Evolutionary conservation across 2,797 vertebrate species (phyloP).

Genomic region (Mus spretus): DNA sequence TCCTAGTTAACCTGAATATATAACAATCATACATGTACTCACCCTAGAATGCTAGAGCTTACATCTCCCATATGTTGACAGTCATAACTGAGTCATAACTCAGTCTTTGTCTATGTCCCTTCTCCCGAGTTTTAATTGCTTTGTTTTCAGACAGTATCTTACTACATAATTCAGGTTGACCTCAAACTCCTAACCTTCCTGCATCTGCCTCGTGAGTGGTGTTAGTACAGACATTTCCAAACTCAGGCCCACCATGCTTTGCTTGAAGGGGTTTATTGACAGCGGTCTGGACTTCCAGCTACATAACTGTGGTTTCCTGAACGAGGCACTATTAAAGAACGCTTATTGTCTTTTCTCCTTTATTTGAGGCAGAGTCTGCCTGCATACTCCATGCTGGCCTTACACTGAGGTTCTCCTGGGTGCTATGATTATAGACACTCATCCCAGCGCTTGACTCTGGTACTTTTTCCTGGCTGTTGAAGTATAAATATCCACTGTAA

Average conservation of each 20-base stretch:
- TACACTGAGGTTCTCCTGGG: background rate
- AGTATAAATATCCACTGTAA: background rate
- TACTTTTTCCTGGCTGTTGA: conserved; percentile 10
- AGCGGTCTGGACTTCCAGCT: background rate
- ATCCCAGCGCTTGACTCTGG: background rate
- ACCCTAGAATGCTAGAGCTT: background rate
- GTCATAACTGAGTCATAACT: background rate
- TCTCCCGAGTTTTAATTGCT: background rate
- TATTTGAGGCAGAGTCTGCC: background rate
- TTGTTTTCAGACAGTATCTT: background rate
- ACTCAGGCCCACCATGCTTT: background rate
- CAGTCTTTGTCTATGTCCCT: background rate
- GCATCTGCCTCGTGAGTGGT: background rate
- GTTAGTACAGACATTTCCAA: background rate
- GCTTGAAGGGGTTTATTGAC: background rate
- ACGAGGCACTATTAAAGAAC: background rate
- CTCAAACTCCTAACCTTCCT: background rate
- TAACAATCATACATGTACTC: background rate
- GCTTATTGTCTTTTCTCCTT: background rate
- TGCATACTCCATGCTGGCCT: background rate
- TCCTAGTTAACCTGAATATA: background rate
- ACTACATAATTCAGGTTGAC: background rate
- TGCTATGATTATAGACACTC: background rate
- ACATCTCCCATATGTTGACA: background rate
- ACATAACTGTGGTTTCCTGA: background rate